A percentile compares a stretch with the other conserved stretches of the same genome.
Conservation (phyloP, 2,113 vertebrate genomes). For the Paramormyrops kingsleyae region DNA sequence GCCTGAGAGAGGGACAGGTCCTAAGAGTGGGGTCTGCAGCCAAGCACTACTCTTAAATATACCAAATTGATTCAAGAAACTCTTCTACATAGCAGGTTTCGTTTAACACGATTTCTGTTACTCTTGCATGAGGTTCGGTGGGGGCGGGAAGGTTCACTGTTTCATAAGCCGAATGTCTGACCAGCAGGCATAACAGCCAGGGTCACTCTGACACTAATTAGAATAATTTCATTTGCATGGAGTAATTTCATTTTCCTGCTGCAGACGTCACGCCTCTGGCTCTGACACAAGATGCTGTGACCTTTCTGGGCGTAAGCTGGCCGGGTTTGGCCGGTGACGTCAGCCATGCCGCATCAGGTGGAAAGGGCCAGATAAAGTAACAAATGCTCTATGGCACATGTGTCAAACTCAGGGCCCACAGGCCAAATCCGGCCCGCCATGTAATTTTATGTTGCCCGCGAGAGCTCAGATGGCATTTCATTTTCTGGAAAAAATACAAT, state of each 20-base stretch:
- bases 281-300: background rate
- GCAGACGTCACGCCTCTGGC: background rate
- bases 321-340: background rate
- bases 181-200: background rate
- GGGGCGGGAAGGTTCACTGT: background rate
- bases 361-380: background rate
- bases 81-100: background rate
- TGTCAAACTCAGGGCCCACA: constrained; percentile 18
- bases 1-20: too few species aligned
- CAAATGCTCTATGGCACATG: background rate
- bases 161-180: background rate
- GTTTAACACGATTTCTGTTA: background rate
- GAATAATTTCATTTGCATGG: background rate
- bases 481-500: background rate
- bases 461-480: background rate
- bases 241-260: background rate
- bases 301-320: background rate
- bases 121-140: background rate
- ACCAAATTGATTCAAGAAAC: background rate
- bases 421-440: background rate
- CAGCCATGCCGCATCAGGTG: background rate
- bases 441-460: constrained; percentile 8
- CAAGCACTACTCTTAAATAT: background rate
- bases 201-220: constrained; percentile 10
- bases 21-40: background rate